Base-by-base conservation (phyloP, 1,140 invertebrate genomes). In the Calosoma granatense region DNA sequence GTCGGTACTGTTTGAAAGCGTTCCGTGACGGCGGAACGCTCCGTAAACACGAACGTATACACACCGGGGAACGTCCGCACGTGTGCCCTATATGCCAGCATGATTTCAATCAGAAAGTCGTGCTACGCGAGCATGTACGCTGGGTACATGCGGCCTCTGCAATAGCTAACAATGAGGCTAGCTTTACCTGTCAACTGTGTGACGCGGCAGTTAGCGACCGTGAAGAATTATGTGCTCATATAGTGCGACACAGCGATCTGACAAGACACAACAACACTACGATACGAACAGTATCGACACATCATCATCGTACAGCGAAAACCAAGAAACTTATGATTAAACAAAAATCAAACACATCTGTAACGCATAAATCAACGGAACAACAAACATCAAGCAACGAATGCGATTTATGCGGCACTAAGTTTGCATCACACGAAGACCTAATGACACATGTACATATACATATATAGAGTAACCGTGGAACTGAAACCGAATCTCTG, bases 1-100 rank as follows among this genome's bases (percentile, higher is more conserved):
- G 88, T 64, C 80, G 78, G 54, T 87, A 86, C 63, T 91, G 88
- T 66, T 87, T 86, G 63, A 92, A 92, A 66, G 81, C 87, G 47
- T 92, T 91, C 58, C 67, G 77, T 11, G 78, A 79, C 59, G 78
- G 77, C 2, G 78, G 77, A 2, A 79, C 78, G 20, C 66, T 85
- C 54, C 74, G 78, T 22, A 77, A 83, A 56, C 84, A 85, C 56
- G 79, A 84, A 68, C 76, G 78, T 20, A 78, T 77, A 52, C 80
- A 82, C 26, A 82, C 79, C 0, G 78, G 83, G 0, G 83, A 86
- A 64, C 69, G 81, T 51, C 85, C 85, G 0, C 84, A 83, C 59
- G 76, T 77, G 36, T 87, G 85, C 68, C 78, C 78, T 21, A 63
- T 83, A 2, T 88, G 85, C 67, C 71, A 77, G 1, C 74, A 81